These are phyloP conservation scores for Meleagris gallopavo DNA, from an alignment of 2,113 vertebrate species.

Conservation along the genomic window DNA sequence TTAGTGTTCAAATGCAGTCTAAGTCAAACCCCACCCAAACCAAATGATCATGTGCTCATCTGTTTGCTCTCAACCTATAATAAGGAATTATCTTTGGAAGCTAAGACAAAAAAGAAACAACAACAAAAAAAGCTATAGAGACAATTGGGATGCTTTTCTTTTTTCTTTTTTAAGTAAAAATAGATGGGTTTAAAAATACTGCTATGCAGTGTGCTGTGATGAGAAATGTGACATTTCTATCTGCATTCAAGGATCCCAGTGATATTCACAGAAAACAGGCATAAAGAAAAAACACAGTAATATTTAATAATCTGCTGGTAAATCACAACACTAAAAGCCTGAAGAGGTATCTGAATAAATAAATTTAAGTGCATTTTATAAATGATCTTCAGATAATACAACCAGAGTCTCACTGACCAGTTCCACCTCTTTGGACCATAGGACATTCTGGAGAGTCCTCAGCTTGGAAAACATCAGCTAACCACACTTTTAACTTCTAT, in stretches of 20 bases:
- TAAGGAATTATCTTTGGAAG: neutral
- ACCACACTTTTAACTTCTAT: neutral
- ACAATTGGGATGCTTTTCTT: neutral
- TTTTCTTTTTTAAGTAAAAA: neutral
- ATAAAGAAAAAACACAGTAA: neutral
- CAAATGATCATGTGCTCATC: neutral
- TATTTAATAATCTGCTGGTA: neutral
- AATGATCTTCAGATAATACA: neutral
- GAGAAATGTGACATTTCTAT: neutral
- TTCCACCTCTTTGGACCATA: neutral
- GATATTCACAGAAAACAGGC: neutral
- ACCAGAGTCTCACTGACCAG: neutral
- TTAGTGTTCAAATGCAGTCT: neutral
- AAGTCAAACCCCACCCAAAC: constrained; percentile 15
- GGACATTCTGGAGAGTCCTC: neutral
- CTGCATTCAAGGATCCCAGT: rapidly evolving
- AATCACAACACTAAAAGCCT: neutral
- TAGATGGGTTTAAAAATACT: neutral
- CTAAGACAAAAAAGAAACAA: neutral
- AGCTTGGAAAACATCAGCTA: neutral
- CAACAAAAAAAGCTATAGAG: neutral
- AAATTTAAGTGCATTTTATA: neutral
- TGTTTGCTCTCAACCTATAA: neutral
- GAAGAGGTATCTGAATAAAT: neutral
- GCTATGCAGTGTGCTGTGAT: neutral